Conservation (phyloP, 2,888 invertebrate species). For the Metacarcinus magister region DNA sequence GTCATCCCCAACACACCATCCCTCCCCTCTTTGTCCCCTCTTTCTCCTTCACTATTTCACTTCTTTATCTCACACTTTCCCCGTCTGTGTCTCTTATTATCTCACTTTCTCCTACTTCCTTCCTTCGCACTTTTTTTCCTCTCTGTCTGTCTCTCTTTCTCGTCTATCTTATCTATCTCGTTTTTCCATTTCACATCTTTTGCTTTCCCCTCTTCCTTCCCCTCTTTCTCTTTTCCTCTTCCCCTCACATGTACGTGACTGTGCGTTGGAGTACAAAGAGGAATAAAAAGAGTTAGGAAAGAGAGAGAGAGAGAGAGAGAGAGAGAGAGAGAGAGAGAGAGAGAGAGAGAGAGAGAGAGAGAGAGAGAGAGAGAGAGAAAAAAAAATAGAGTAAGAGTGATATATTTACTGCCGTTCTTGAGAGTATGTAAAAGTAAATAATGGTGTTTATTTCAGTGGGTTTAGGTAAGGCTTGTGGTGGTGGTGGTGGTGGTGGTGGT, state of each 20-base stretch:
- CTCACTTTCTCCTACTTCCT: background rate
- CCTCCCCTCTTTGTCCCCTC: background rate
- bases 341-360: background rate
- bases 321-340: background rate
- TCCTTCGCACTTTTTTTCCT: background rate
- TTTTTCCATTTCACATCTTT: no score
- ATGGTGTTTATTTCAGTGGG: no score
- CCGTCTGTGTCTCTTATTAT: background rate
- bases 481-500: no score
- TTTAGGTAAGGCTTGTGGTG: no score
- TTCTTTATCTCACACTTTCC: background rate
- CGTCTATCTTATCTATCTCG: background rate
- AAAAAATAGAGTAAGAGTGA: no score
- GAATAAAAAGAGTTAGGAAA: background rate
- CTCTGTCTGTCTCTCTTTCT: background rate
- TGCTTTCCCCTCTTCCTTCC: background rate
- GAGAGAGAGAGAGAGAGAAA: background rate
- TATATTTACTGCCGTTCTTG: no score
- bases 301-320: background rate
- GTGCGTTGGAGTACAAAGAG: background rate
- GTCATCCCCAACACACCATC: background rate
- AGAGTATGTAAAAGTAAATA: no score
- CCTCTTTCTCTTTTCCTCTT: background rate
- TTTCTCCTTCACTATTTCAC: background rate
- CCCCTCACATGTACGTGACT: background rate